Conservation (phyloP, 2,113 vertebrate species). For the Micromys minutus region DNA sequence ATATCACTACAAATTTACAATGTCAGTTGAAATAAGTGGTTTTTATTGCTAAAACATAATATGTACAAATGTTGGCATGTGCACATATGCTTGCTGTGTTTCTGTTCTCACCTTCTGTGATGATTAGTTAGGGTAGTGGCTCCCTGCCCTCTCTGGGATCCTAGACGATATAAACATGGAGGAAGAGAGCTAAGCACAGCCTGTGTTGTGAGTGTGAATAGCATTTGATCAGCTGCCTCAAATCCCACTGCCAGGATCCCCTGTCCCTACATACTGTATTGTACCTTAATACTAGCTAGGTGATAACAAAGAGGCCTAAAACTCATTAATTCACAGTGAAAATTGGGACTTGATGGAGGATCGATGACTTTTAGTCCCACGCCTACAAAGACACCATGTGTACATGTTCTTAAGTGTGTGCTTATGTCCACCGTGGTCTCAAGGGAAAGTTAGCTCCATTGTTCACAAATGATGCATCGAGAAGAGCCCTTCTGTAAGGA, state of each 20-base stretch:
- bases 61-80: not conserved
- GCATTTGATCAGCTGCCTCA: not conserved
- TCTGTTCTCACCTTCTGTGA: not conserved
- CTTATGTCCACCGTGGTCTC: not conserved
- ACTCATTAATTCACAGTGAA: conserved; percentile 30
- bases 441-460: conserved; percentile 1
- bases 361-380: not conserved
- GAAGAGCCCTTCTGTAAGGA: not conserved
- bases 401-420: not conserved
- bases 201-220: not conserved
- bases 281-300: no score
- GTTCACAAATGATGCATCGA: not conserved
- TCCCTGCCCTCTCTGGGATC: not conserved
- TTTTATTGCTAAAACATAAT: not conserved
- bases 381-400: not conserved
- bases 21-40: not conserved
- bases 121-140: not conserved
- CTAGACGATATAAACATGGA: not conserved
- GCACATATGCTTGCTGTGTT: not conserved
- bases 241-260: not conserved
- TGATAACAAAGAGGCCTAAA: not conserved
- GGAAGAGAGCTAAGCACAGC: not conserved
- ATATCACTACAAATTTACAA: not conserved
- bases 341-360: not conserved
- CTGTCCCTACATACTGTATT: not conserved